Evolutionary conservation across 2,888 invertebrate genomes (phyloP).

Genomic region (Limnephilus rhombicus): DNA sequence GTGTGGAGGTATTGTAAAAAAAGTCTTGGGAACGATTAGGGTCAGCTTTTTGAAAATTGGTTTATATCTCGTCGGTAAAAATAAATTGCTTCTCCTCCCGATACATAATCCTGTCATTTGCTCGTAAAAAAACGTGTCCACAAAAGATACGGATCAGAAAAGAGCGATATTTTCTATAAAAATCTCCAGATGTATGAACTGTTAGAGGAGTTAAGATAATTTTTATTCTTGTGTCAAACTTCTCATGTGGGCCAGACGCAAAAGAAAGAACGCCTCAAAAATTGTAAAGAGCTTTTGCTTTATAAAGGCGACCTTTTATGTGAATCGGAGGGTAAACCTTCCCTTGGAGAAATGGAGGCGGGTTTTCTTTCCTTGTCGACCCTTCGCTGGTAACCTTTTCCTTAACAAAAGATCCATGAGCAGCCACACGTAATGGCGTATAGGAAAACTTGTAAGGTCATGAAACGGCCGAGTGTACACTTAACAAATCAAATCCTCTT

Average conservation of each 20-base stretch:
- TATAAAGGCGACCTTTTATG: conserved; percentile 55
- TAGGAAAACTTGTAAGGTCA: conserved; percentile 42
- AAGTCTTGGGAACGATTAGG: background rate
- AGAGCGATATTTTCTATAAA: conserved; percentile 15
- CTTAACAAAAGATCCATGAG: conserved; percentile 49
- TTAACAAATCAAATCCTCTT: conserved; percentile 33
- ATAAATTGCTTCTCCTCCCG: background rate
- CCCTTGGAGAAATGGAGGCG: conserved; percentile 49
- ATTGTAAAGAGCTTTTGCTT: conserved; percentile 46
- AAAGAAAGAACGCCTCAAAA: conserved; percentile 43
- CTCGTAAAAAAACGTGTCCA: conserved; percentile 1
- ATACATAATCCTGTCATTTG: conserved; percentile 20
- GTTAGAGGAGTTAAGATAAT: conserved; percentile 43
- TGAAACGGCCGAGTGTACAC: conserved; percentile 40
- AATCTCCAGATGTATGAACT: conserved; percentile 30
- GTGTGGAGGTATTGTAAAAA: too few relatives aligned
- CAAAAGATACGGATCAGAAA: background rate
- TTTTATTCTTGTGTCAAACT: conserved; percentile 43
- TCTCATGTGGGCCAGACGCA: conserved; percentile 39
- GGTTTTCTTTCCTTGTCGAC: conserved; percentile 51
- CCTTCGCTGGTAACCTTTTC: conserved; percentile 47
- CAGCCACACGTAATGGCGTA: conserved; percentile 47
- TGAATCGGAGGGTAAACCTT: conserved; percentile 52
- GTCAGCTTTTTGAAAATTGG: background rate
- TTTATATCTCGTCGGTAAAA: background rate